Conservation (phyloP, 2,113 vertebrate species). For the Rhegmatorhina hoffmannsi region DNA sequence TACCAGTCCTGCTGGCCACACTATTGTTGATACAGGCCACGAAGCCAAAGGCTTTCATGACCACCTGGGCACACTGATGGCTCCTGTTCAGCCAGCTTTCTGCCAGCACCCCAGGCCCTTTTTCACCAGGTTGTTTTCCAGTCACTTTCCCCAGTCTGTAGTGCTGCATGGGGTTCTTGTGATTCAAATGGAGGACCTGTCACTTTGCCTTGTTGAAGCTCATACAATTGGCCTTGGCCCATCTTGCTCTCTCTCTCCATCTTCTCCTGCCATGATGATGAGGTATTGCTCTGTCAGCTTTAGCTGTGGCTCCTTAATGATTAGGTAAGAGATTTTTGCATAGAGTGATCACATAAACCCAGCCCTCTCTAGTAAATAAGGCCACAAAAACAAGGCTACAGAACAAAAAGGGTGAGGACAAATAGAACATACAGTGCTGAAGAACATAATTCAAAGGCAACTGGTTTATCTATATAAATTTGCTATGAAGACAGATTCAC, state of each 20-base stretch:
- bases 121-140: fast-evolving
- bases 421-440: not conserved
- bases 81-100: not conserved
- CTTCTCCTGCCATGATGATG: not conserved
- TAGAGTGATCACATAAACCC: not conserved
- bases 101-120: not conserved
- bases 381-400: not conserved
- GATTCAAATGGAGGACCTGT: not conserved
- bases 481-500: slow-evolving; percentile 13
- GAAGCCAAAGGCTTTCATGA: not conserved
- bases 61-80: not conserved
- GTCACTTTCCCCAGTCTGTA: not conserved
- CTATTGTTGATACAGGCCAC: not conserved
- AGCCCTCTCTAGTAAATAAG: not conserved
- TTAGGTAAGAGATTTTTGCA: not conserved
- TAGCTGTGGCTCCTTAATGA: not conserved
- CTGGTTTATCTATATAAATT: slow-evolving; percentile 44
- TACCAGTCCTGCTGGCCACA: not conserved
- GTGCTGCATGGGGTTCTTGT: not conserved
- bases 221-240: not conserved
- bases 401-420: not conserved
- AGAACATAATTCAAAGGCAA: slow-evolving; percentile 17
- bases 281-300: not conserved
- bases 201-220: not conserved
- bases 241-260: not conserved